Evolutionary conservation across 2,888 invertebrate species (phyloP).

Genomic region (Cordilura impudica): DNA sequence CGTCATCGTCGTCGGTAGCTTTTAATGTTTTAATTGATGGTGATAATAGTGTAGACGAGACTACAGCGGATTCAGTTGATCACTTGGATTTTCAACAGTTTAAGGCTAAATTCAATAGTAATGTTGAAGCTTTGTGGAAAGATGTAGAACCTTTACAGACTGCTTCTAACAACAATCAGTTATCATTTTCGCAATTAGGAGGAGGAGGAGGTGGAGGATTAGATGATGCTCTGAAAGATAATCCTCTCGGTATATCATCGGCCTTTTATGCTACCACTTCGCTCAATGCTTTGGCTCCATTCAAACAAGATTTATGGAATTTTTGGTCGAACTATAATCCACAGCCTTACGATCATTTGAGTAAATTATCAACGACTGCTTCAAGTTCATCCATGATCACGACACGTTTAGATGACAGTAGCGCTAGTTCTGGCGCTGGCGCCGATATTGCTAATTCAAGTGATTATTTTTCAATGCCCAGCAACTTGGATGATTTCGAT

Average conservation of each 20-base stretch:
- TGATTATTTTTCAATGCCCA: slow-evolving; percentile 70
- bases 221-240: slow-evolving; percentile 9
- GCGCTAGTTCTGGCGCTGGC: slow-evolving; percentile 52
- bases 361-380: slow-evolving; percentile 45
- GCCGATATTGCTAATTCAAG: slow-evolving; percentile 60
- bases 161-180: not conserved
- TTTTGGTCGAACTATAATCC: slow-evolving; percentile 73
- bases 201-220: not conserved
- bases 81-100: slow-evolving; percentile 71
- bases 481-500: slow-evolving; percentile 65
- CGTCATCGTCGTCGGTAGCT: no score
- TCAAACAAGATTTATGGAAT: slow-evolving; percentile 68
- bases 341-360: slow-evolving; percentile 67
- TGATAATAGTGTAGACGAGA: slow-evolving; percentile 63
- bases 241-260: slow-evolving; percentile 45
- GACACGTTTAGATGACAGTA: slow-evolving; percentile 61
- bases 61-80: slow-evolving; percentile 64
- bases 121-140: slow-evolving; percentile 84
- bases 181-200: not conserved
- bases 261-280: slow-evolving; percentile 52
- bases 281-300: slow-evolving; percentile 62
- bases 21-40: slow-evolving; percentile 33
- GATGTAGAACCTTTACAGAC: slow-evolving; percentile 73
- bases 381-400: slow-evolving; percentile 50
- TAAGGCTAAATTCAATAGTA: slow-evolving; percentile 82